phyloP scores from a whole-genome alignment of 2,113 vertebrate species.

The human (Homo sapiens) region GRCh38 chr5:147245501-147246000 shows the following conservation, averaged over 20 bases:
- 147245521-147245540: background rate
- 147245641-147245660: background rate
- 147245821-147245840: constrained; percentile 53
- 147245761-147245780: constrained; percentile 48
- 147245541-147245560: constrained; percentile 9
- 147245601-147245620: background rate
- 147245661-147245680: background rate
- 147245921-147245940: constrained; percentile 57
- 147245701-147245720: constrained; percentile 42
- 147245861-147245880: constrained; percentile 54
- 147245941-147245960: constrained; percentile 53
- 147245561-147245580: background rate
- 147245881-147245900: constrained; percentile 44
- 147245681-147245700: background rate
- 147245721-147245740: constrained; percentile 33
- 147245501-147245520: constrained; percentile 7
- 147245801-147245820: background rate
- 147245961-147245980: constrained; percentile 34
- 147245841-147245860: constrained; percentile 59
- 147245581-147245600: background rate
- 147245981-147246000: constrained; percentile 35
- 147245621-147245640: background rate
- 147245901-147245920: constrained; percentile 52
- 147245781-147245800: constrained; percentile 1
- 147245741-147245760: background rate